Base-by-base conservation (phyloP, 2,113 vertebrate species). In the Brachypteracias leptosomus region DNA sequence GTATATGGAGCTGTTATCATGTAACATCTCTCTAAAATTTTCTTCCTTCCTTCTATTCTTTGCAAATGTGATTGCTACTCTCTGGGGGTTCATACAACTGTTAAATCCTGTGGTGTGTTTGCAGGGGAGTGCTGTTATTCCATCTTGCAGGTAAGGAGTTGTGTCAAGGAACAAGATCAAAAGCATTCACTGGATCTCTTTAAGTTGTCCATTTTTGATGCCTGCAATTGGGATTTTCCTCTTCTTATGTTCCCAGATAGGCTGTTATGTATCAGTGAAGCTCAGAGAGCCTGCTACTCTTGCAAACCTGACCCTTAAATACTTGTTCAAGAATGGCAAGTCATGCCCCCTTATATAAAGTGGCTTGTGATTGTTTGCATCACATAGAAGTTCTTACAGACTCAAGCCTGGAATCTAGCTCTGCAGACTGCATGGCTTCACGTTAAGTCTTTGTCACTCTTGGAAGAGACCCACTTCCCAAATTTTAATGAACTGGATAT, bases 71-170 rank as follows among this genome's bases (percentile, higher is more conserved):
- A n/a, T 35, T 52, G 10, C 26, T 36, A 2, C 20, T 33, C 8
- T 31, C 0, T 20, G 20, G 4, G 25, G 10, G 25, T 26, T 75
- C 42, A n/a, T 24, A 55, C 0, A 2, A 13, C 15, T 1, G 1
- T 62, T 52, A 78, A 85, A 36, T 9, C 20, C 18, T 25, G 5
- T 29, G 4, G 44, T 26, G n/a, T 8, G 3, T 75, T 90, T 71
- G 49, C 31, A 76, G 51, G 16, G 11, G 18, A 65, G 13, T 36
- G 46, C 40, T 61, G 3, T 61, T 46, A 25, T 36, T 51, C 4
- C 14, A 17, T 70, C 55, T 67, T 81, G 16, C 17, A 66, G n/a
- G n/a, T 58, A 26, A 62, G 21, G n/a, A 74, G 19, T 13, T 75
- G 29, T 44, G 31, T 21, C 40, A 57, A 84, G 77, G n/a, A 63